Evolutionary conservation across 2,888 invertebrate genomes (phyloP).

Genomic region (Drosophila neotestacea): DNA sequence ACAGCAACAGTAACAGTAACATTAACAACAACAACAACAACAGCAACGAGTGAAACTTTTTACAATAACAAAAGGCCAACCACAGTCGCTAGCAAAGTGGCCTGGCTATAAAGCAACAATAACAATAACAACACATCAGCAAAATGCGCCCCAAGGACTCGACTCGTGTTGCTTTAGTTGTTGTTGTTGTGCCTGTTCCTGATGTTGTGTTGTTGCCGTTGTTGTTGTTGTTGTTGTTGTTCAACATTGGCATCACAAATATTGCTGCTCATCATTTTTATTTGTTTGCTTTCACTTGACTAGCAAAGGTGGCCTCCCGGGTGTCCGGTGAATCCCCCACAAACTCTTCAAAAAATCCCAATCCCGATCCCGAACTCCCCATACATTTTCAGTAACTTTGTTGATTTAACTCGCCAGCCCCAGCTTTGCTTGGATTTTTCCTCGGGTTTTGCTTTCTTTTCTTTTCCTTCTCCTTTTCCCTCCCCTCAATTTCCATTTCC

Average conservation of each 20-base stretch:
- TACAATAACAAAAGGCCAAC: conserved; percentile 64
- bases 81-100: conserved; percentile 42
- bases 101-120: conserved; percentile 43
- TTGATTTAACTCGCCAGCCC: conserved; percentile 67
- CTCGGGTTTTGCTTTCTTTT: conserved; percentile 41
- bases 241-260: conserved; percentile 58
- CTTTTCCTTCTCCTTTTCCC: conserved; percentile 19
- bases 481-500: neutral
- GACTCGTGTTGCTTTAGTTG: conserved; percentile 13
- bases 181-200: conserved; percentile 31
- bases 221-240: conserved; percentile 44
- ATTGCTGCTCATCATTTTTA: conserved; percentile 81
- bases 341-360: too few relatives aligned
- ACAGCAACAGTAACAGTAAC: conserved; percentile 23
- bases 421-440: conserved; percentile 44
- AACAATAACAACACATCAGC: conserved; percentile 42
- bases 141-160: conserved; percentile 74
- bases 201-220: conserved; percentile 38
- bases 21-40: conserved; percentile 35
- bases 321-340: conserved; percentile 32
- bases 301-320: conserved; percentile 67
- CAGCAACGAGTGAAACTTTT: conserved; percentile 43
- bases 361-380: neutral
- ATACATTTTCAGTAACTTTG: conserved; percentile 51
- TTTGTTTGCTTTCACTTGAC: conserved; percentile 74